phyloP scores from a whole-genome alignment of 2,113 vertebrate species.

The Catharus fuscescens region DNA sequence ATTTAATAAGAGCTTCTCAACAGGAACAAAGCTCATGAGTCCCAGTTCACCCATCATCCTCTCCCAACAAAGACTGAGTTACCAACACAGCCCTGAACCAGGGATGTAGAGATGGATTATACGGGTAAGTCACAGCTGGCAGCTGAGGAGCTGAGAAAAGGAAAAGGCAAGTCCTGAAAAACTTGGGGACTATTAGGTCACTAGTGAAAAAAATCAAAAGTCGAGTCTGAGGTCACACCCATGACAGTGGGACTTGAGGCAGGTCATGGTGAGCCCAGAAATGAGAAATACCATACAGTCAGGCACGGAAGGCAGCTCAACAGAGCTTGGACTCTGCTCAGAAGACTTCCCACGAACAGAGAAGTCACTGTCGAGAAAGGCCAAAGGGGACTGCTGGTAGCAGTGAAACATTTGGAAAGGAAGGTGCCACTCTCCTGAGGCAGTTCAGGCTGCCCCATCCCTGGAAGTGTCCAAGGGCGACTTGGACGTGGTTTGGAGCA shows the following conservation, averaged over 20 bases:
- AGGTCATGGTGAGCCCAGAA: rapidly evolving
- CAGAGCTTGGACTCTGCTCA: background rate
- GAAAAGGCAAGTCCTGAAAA: background rate
- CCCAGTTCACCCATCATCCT: background rate
- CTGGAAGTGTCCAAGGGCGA: background rate
- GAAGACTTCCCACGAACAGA: rapidly evolving
- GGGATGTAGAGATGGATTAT: background rate
- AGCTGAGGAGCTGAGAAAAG: background rate
- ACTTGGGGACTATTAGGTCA: background rate
- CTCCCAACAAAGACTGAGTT: background rate
- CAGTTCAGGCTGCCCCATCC: background rate
- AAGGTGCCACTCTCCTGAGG: background rate
- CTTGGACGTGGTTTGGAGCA: background rate
- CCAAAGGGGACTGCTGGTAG: rapidly evolving
- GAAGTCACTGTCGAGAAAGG: background rate
- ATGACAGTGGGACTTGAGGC: background rate
- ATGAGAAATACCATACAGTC: too few relatives aligned
- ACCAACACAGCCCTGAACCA: background rate
- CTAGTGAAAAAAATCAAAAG: background rate
- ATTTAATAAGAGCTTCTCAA: background rate
- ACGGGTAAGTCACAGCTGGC: background rate
- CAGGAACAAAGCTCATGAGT: background rate
- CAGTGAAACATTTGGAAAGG: background rate
- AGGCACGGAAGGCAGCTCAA: rapidly evolving
- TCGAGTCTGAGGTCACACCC: background rate